These are phyloP conservation scores for Cyprinodon variegatus DNA, from an alignment of 2,113 vertebrate genomes.

Conservation along the genomic window DNA sequence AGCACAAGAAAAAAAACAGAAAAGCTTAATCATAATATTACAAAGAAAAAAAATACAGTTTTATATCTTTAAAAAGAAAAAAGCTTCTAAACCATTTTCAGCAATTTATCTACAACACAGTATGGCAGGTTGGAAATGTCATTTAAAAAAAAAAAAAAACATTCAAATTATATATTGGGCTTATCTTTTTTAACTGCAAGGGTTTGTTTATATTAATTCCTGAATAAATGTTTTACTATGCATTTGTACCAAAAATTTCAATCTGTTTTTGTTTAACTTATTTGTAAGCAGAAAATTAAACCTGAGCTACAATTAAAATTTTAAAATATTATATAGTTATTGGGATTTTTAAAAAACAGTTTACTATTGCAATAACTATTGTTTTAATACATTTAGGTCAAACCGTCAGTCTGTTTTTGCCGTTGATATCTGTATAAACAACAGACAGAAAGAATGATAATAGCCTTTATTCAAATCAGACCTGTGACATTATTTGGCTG, in stretches of 20 bases:
- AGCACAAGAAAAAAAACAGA: background rate
- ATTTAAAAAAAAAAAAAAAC: too few species aligned
- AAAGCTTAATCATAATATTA: background rate
- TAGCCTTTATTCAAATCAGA: constrained; percentile 48
- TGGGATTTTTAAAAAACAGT: background rate
- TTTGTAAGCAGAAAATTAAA: too few species aligned
- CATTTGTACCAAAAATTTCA: too few species aligned
- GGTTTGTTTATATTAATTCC: background rate
- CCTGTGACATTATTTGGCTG: constrained; percentile 85
- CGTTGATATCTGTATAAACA: constrained; percentile 33
- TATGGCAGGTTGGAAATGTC: too few species aligned
- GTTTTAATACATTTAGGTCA: constrained; percentile 21
- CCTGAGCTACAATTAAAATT: background rate
- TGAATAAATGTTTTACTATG: background rate
- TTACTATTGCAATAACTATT: background rate
- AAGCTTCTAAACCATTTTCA: background rate
- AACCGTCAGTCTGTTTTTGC: constrained; percentile 8
- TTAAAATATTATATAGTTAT: background rate
- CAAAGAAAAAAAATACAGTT: background rate
- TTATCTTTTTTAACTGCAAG: background rate
- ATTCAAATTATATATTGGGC: too few species aligned
- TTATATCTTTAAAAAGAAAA: background rate
- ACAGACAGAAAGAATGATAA: constrained; percentile 36
- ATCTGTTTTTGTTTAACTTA: too few species aligned
- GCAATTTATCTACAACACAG: background rate